Evolutionary conservation across 2,797 vertebrate genomes (phyloP).

Genomic region (Hylomyscus alleni): DNA sequence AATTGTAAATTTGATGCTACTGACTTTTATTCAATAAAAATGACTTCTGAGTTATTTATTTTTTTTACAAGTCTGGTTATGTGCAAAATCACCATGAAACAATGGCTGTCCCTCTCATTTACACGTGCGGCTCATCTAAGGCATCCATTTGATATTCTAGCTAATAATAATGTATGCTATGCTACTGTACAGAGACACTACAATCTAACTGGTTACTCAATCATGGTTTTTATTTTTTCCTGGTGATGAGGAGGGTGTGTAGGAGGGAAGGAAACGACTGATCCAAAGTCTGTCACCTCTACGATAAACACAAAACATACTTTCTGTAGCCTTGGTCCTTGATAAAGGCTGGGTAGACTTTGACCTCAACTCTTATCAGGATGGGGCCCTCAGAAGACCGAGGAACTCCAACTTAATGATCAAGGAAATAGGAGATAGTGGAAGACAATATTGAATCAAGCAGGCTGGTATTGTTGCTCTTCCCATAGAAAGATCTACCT

Average conservation of each 20-base stretch:
- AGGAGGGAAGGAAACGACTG: neutral
- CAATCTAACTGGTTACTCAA: neutral
- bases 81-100: neutral
- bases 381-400: neutral
- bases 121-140: neutral
- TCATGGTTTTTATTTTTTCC: neutral
- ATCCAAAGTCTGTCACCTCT: neutral
- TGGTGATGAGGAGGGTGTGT: rapidly evolving
- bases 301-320: neutral
- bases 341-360: neutral
- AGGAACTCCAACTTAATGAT: neutral
- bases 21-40: constrained; percentile 37
- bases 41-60: neutral
- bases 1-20: constrained; percentile 47
- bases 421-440: neutral
- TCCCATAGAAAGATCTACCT: neutral
- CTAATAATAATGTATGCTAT: neutral
- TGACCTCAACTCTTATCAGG: constrained; percentile 15
- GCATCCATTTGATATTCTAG: neutral
- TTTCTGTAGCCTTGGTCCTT: neutral
- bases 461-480: neutral
- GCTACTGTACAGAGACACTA: neutral
- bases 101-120: neutral
- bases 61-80: neutral
- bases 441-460: neutral